Base-by-base conservation (phyloP, 2,113 vertebrate genomes). In the Strix aluco region DNA sequence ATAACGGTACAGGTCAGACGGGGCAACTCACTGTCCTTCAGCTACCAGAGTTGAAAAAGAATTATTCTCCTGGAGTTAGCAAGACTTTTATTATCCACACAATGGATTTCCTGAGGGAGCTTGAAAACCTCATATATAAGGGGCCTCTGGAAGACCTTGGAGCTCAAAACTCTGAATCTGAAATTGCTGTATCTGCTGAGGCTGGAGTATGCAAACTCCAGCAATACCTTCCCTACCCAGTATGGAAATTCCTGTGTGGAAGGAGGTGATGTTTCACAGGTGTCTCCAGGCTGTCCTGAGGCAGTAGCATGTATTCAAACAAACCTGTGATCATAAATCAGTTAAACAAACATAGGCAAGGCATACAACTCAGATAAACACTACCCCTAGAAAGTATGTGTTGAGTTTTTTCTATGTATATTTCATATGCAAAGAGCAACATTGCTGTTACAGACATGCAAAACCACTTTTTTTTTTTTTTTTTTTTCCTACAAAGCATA, bases 131-230 rank as follows among this genome's bases (percentile, higher is more conserved):
- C 6, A 17, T 15, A 3, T 20, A 8, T 14, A 69, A 80, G 13
- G 18, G 26, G 70, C 29, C 15, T 62, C 42, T 90, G 42, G 14
- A 82, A 84, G 51, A 59, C 10, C 13, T 72, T 63, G 34, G 23
- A 82, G 46, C 22, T 54, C 29, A 49, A 32, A 88, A n/a, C 36
- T 65, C 38, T 66, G 63, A 36, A 61, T 65, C 19, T 83, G 90
- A 78, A 51, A 13, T 67, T 17, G 6, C 9, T 0, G 0, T 70
- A n/a, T 15, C 46, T 6, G 2, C 27, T 74, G 19, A 74, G 42
- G 10, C 16, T 51, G 25, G 26, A 19, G 8, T 29, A 27, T 29
- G 44, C 10, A 49, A 81, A 90, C 30, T 71, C n/a, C n/a, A 79
- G 32, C 8, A 10, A 29, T 47, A 29, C 9, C 23, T 44, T 62